phyloP scores from a whole-genome alignment of 2,113 vertebrate species.

The Patagioenas fasciata region DNA sequence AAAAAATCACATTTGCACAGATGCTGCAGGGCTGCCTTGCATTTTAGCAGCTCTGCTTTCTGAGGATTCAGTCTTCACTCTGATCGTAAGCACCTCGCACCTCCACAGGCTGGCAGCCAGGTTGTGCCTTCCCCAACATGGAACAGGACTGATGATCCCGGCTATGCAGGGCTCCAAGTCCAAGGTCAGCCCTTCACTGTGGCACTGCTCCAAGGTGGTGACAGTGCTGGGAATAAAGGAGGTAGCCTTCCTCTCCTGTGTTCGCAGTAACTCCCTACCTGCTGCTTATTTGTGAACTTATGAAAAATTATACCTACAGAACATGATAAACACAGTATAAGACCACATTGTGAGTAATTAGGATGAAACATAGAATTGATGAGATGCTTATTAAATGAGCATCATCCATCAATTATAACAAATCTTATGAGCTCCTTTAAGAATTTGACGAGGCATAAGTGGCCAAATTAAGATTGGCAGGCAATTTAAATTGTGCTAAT shows the following conservation, averaged over 20 bases:
- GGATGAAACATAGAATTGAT: neutral
- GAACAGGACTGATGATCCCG: fast-evolving
- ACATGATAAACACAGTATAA: neutral
- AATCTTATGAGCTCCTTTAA: neutral
- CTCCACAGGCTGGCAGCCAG: neutral
- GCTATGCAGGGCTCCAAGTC: fast-evolving
- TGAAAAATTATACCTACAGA: neutral
- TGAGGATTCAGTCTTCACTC: neutral
- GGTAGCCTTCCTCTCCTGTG: neutral
- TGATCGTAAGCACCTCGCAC: neutral
- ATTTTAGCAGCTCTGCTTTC: neutral
- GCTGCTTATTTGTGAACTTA: neutral
- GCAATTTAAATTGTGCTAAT: neutral
- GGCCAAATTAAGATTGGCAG: neutral
- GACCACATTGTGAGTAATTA: neutral
- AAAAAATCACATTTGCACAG: neutral
- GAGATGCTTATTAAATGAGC: neutral
- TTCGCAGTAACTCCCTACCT: neutral
- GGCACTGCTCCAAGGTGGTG: neutral
- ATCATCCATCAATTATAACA: neutral
- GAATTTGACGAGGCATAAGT: neutral
- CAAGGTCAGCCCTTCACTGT: neutral
- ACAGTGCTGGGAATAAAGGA: neutral
- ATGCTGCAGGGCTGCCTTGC: neutral
- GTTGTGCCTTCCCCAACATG: neutral